Evolutionary conservation across 2,888 invertebrate genomes (phyloP).

Genomic region (Ennomos fuscantarius): DNA sequence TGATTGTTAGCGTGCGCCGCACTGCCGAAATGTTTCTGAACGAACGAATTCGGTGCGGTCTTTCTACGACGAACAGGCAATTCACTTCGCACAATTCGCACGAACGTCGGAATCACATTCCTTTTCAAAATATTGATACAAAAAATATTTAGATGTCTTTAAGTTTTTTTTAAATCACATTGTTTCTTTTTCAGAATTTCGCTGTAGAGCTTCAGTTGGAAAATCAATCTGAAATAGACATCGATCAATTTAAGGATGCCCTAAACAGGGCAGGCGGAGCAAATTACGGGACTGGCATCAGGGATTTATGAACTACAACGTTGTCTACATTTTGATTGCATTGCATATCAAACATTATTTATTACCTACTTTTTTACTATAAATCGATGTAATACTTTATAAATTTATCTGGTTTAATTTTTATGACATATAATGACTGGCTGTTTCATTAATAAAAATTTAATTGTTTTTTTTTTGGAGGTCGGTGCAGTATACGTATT

Average conservation of each 20-base stretch:
- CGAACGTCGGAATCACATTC: conserved; percentile 6
- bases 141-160: too few species aligned
- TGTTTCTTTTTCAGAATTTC: conserved; percentile 87
- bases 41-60: conserved; percentile 41
- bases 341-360: conserved; percentile 38
- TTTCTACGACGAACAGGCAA: conserved; percentile 45
- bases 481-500: too few species aligned
- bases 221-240: conserved; percentile 88
- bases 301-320: conserved; percentile 84
- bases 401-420: conserved; percentile 5
- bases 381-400: conserved; percentile 22
- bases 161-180: background rate
- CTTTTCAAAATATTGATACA: conserved; percentile 4
- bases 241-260: conserved; percentile 88
- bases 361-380: conserved; percentile 26
- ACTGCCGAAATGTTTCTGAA: conserved; percentile 10
- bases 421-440: too few species aligned
- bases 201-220: conserved; percentile 91
- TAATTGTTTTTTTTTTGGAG: too few species aligned
- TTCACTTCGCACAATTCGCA: background rate
- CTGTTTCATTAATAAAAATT: too few species aligned
- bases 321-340: conserved; percentile 43
- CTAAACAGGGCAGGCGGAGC: conserved; percentile 91
- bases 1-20: conserved; percentile 31
- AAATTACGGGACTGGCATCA: conserved; percentile 91